phyloP scores from a whole-genome alignment of 2,888 invertebrate species.

The Andrena bicolor region DNA sequence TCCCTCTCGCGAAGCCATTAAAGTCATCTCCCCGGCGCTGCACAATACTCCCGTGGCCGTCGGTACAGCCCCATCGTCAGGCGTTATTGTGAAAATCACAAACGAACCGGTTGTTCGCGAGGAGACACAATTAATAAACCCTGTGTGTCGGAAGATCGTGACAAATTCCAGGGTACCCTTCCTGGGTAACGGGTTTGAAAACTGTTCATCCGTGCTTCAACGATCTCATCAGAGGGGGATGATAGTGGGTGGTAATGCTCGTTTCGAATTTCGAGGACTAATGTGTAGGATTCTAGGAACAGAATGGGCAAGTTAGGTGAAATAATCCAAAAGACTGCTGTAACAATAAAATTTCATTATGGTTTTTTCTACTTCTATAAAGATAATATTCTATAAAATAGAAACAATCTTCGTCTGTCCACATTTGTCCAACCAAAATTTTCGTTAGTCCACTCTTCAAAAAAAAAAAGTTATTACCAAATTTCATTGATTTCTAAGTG shows the following conservation, averaged over 20 bases:
- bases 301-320: no score
- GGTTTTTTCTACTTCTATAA: no score
- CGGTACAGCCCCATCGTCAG: constrained; percentile 4
- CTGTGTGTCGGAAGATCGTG: neutral
- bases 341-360: no score
- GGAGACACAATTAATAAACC: constrained; percentile 4
- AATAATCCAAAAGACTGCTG: no score
- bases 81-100: neutral
- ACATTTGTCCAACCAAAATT: no score
- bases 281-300: no score
- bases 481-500: no score
- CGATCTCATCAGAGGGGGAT: neutral
- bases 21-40: constrained; percentile 14
- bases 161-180: neutral
- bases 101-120: constrained; percentile 9
- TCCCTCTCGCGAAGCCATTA: constrained; percentile 35
- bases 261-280: no score
- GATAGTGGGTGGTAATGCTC: neutral
- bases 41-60: constrained; percentile 5
- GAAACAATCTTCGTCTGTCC: no score
- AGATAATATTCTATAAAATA: no score
- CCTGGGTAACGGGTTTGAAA: neutral
- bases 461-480: no score
- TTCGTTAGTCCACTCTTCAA: no score
- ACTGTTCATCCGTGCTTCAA: neutral